phyloP scores from a whole-genome alignment of 2,113 vertebrate genomes.

The Leiothrix lutea region DNA sequence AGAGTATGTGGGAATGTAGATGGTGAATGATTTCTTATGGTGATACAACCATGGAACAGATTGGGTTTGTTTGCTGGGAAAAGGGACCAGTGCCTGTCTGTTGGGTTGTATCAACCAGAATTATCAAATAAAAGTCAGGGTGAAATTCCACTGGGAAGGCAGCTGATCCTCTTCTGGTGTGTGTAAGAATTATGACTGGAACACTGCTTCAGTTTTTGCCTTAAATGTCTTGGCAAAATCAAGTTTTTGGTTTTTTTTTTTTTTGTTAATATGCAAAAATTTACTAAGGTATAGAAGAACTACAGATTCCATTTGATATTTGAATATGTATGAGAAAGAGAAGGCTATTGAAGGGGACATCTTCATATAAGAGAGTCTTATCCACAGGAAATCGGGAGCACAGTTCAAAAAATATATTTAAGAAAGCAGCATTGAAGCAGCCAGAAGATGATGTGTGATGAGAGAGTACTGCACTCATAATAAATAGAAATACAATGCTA shows the following conservation, averaged over 20 bases:
- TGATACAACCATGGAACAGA: not conserved
- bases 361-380: not conserved
- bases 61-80: not conserved
- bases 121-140: not conserved
- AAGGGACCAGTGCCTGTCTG: not conserved
- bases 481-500: slow-evolving; percentile 6
- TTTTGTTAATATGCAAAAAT: not conserved
- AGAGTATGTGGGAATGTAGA: not conserved
- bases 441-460: not conserved
- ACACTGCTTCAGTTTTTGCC: not conserved
- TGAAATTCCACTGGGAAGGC: not conserved
- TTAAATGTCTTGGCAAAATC: not conserved
- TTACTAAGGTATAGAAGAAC: not conserved
- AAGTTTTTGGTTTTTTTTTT: too few species aligned
- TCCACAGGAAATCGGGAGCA: slow-evolving; percentile 30
- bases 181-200: not conserved
- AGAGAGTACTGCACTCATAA: not conserved
- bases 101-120: not conserved
- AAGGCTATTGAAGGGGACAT: not conserved
- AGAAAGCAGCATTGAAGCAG: not conserved
- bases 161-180: not conserved
- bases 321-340: slow-evolving; percentile 21
- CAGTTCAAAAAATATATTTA: slow-evolving; percentile 24
- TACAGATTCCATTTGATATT: not conserved
- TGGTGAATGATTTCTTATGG: not conserved